Percentiles rank a stretch among this genome's conserved stretches.
Conservation (phyloP, 2,797 vertebrate species). For the Hippocampus kuda region DNA sequence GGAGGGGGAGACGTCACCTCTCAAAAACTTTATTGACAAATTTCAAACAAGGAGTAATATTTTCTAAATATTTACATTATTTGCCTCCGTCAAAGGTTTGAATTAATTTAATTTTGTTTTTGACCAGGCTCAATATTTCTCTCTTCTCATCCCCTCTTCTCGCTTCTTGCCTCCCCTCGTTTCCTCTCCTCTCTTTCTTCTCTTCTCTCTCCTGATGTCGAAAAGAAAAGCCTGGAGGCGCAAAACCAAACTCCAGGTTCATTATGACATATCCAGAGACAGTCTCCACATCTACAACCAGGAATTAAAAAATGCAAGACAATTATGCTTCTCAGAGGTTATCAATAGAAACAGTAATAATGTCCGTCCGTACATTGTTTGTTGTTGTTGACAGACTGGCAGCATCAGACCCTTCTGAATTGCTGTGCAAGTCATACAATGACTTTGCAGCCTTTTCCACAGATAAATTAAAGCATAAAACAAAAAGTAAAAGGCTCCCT, state of each 20-base stretch:
- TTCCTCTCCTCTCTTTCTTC: too few relatives aligned
- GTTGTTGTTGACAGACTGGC: not conserved
- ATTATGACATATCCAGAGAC: not conserved
- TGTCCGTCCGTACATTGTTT: not conserved
- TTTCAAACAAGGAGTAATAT: too few relatives aligned
- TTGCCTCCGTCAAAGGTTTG: too few relatives aligned
- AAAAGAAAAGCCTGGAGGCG: not conserved
- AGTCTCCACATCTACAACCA: not conserved
- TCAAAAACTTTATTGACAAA: constrained; percentile 13
- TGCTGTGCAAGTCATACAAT: not conserved
- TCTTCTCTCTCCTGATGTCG: too few relatives aligned
- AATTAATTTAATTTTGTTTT: too few relatives aligned
- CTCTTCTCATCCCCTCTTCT: too few relatives aligned
- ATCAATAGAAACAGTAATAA: not conserved
- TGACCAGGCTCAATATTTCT: too few relatives aligned
- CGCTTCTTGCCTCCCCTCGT: too few relatives aligned
- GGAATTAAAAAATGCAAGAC: not conserved
- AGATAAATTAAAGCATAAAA: not conserved
- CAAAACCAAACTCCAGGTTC: not conserved
- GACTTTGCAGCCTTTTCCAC: not conserved
- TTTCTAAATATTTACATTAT: too few relatives aligned
- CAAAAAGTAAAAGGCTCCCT: not conserved
- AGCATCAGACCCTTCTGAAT: not conserved
- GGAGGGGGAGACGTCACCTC: not conserved
- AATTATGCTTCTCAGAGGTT: not conserved